Percentiles rank a stretch among this genome's conserved stretches.
Conservation (phyloP, 2,888 invertebrate genomes). For the Ectropis crepuscularia region DNA sequence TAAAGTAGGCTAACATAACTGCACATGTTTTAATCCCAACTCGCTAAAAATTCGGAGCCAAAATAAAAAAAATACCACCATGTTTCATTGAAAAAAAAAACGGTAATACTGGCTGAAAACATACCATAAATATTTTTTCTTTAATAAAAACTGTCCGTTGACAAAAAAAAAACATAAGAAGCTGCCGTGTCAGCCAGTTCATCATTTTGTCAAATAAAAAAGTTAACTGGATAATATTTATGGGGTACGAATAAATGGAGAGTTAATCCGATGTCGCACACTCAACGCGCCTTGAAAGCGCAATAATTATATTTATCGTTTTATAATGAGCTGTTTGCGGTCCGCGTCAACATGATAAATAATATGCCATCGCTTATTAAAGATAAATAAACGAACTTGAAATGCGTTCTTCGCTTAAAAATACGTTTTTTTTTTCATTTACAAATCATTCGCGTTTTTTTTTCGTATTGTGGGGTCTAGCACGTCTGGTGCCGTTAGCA, state of each 20-base stretch:
- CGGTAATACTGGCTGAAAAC: slow-evolving; percentile 5
- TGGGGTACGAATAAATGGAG: slow-evolving; percentile 63
- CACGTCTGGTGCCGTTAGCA: too few relatives aligned
- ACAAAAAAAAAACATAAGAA: slow-evolving; percentile 13
- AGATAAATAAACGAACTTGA: slow-evolving; percentile 21
- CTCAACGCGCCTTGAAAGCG: slow-evolving; percentile 70
- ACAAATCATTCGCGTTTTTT: too few relatives aligned
- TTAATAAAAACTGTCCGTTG: slow-evolving; percentile 4
- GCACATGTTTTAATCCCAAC: neutral
- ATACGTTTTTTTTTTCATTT: neutral
- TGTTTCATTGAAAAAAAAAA: too few relatives aligned
- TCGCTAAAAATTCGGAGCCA: neutral
- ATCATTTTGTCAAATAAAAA: slow-evolving; percentile 30
- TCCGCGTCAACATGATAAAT: slow-evolving; percentile 50
- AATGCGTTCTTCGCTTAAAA: neutral
- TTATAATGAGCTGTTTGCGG: slow-evolving; percentile 80
- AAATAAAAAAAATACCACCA: neutral
- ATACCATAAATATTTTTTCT: slow-evolving; percentile 9
- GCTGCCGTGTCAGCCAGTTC: slow-evolving; percentile 8
- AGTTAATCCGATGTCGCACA: slow-evolving; percentile 64
- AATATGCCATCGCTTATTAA: slow-evolving; percentile 25
- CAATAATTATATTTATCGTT: slow-evolving; percentile 81
- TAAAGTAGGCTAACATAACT: too few relatives aligned
- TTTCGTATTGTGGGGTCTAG: too few relatives aligned
- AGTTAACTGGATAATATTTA: slow-evolving; percentile 70